Base-by-base conservation (phyloP, 1,140 invertebrate species). In the Oryzaephilus surinamensis region DNA sequence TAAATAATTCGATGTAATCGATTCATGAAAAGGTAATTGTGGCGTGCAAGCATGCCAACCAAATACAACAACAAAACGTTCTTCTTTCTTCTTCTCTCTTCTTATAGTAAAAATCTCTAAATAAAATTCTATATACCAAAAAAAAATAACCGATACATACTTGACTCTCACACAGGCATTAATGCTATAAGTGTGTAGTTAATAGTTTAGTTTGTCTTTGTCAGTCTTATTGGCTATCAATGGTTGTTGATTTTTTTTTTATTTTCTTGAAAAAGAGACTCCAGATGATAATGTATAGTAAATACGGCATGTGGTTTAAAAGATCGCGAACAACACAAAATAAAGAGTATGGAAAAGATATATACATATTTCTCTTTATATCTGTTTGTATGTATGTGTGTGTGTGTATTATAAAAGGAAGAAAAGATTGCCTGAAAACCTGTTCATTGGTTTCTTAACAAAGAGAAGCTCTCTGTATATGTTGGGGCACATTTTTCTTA, bases 21-120 rank as follows among this genome's bases (percentile, higher is more conserved):
- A 43, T 38, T 38, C 41, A 33, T 38, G 41, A 43, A 43, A 43
- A 38, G 28, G 27, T 43, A 43, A 43, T 43, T 38, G 41, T 31
- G 18, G 38, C 23, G 38, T 32, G 38, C 17, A 21, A 19, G 24
- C 35, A 24, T 24, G 23, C 8, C 8, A 11, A n/a, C 11, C 8
- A n/a, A 24, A 24, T 24, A 24, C 23, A 11, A 24, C 11, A 24
- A 4, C 5, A n/a, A 11, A 10, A 24, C 23, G 5, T 20, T 20
- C 8, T 24, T 10, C 10, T 11, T 4, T 20, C 8, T 24, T 24
- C 11, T 4, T 11, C 23, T 6, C 8, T 10, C 23, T 3, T 10
- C 8, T 24, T 8, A 24, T 24, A 21, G 10, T 26, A 14, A n/a
- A n/a, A n/a, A n/a, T n/a, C n/a, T n/a, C n/a, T n/a, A n/a, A n/a